Base-by-base conservation (phyloP, 2,797 vertebrate species). In the Syndactyla subalaris region DNA sequence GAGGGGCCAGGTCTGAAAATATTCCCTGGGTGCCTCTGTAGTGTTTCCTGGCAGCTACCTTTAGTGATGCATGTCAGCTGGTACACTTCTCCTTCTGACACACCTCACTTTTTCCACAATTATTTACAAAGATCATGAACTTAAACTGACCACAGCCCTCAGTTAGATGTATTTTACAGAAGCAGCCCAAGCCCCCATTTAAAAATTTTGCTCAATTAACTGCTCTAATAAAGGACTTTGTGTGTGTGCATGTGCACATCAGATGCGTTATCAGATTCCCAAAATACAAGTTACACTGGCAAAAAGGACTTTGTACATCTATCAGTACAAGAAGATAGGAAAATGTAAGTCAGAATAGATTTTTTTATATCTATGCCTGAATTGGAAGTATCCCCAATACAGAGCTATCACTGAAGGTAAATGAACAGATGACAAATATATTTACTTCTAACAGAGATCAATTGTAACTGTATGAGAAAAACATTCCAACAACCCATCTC, bases 191-290 rank as follows among this genome's bases (percentile, higher is more conserved):
- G 41, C 30, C 5, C 8, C 36, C 32, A 19, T 10, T n/a, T 76
- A 9, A 30, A 45, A 27, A 21, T 76, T 45, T 72, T 82, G 21
- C 26, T 76, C 55, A 38, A 3, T 52, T 43, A 61, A 57, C 29
- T 61, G 30, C 62, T 49, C n/a, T 68, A 57, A 46, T 92, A 22
- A 43, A 83, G 36, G 16, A 34, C 22, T 41, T 8, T 15, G 7
- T 38, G 9, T 46, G 45, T 8, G 2, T 39, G n/a, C 4, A 4
- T 11, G 1, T 46, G 32, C 5, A 4, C 20, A 22, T 9, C 36
- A 73, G 48, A 45, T 83, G 51, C 34, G 4, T 51, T 26, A 23
- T 12, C n/a, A 38, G 55, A 74, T 39, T 29, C 36, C 41, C 38
- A 76, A 72, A 20, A n/a, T 7, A 49, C 11, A 85, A 52, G 8